Percentiles rank a stretch among this genome's conserved stretches.
phyloP scores from a whole-genome alignment of 2,797 vertebrate species.

The Mormyrus hasselquistii region DNA sequence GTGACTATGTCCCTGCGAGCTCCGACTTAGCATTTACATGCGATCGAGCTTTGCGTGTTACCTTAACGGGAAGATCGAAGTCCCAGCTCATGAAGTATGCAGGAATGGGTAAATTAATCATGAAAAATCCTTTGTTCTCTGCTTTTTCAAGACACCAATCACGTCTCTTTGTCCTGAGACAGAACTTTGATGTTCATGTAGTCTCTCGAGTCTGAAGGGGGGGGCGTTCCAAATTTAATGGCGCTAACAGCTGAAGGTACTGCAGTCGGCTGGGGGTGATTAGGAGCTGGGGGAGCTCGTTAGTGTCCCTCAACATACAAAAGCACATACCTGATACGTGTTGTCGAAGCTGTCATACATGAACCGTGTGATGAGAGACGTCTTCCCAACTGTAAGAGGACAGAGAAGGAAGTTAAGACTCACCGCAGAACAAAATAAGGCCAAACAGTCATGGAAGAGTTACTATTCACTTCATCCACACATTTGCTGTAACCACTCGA shows the following conservation, averaged over 20 bases:
- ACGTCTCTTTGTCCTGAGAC: not conserved
- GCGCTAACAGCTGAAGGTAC: not conserved
- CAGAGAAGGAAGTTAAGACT: conserved; percentile 41
- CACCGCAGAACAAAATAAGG: not conserved
- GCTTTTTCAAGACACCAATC: not conserved
- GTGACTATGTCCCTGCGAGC: not conserved
- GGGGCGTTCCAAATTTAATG: conserved; percentile 1
- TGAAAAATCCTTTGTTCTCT: not conserved
- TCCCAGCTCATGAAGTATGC: conserved; percentile 16
- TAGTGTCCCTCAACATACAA: not conserved
- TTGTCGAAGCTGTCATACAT: conserved; percentile 80
- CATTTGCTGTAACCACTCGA: not conserved
- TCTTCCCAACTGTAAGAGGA: conserved; percentile 72
- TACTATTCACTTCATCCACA: not conserved
- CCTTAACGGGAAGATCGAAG: conserved; percentile 10
- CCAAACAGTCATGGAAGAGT: not conserved
- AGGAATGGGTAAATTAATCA: conserved; percentile 21
- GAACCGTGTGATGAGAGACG: conserved; percentile 73
- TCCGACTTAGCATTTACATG: not conserved
- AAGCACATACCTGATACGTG: conserved; percentile 67
- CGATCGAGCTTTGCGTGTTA: not conserved
- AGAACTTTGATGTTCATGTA: conserved; percentile 21
- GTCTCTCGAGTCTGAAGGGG: not conserved
- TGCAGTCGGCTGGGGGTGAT: not conserved
- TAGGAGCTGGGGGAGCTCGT: not conserved